Base-by-base conservation (phyloP, 1,140 invertebrate genomes). In the Nebria ingens region DNA sequence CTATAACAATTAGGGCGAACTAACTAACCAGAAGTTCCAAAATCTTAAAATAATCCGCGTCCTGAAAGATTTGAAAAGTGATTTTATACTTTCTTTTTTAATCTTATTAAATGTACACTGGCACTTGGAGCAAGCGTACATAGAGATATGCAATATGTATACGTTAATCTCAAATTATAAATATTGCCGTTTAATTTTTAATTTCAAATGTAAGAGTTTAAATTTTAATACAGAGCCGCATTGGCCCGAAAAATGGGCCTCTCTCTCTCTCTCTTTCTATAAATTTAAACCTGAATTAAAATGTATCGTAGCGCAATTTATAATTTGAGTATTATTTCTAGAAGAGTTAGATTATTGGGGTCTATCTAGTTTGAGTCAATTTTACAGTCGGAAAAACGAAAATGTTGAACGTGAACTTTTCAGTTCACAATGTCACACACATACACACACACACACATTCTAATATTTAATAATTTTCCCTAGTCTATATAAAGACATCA, bases 131-230 rank as follows among this genome's bases (percentile, higher is more conserved):
- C 40, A 45, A 45, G 40, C 40, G 40, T 45, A 45, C 40, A 45
- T 17, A 45, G n/a, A n/a, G 40, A 45, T 45, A 45, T 45, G 40
- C 40, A 45, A 45, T 45, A 45, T 45, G 40, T 45, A 45, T 45
- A 45, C 40, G 15, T 12, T 6, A n/a, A 45, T 45, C 15, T 17
- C 40, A 45, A 45, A 11, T 45, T 45, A 45, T 45, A 45, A 45
- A 45, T 29, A 29, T 45, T 45, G 17, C 40, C n/a, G n/a, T n/a
- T n/a, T n/a, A n/a, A n/a, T n/a, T n/a, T n/a, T n/a, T n/a, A n/a
- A n/a, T n/a, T n/a, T n/a, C n/a, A n/a, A n/a, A n/a, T n/a, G n/a
- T n/a, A n/a, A n/a, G n/a, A n/a, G n/a, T n/a, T n/a, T n/a, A n/a
- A n/a, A n/a, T n/a, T n/a, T n/a, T n/a, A n/a, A n/a, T n/a, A n/a